phyloP scores from a whole-genome alignment of 1,140 invertebrate genomes.

The Agraylea sexmaculata region DNA sequence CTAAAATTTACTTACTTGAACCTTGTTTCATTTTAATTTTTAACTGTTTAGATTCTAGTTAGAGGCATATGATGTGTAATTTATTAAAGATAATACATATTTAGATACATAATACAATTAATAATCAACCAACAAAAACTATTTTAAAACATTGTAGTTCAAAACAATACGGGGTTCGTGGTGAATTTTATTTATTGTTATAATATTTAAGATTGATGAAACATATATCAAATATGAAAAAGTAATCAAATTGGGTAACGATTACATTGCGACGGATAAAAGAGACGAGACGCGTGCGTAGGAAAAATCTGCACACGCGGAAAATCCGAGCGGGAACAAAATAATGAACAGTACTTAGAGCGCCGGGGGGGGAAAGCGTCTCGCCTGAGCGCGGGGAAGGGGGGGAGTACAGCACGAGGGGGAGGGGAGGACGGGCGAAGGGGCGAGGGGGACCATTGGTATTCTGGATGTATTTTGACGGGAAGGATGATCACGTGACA shows the following conservation, averaged over 20 bases:
- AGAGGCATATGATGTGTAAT: too few species aligned
- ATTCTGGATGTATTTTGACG: constrained; percentile 64
- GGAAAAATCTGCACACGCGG: too few species aligned
- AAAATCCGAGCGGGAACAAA: too few species aligned
- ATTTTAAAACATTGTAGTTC: too few species aligned
- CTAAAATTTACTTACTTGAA: constrained; percentile 13
- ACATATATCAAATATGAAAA: not conserved
- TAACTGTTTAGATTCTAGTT: too few species aligned
- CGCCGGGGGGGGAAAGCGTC: not conserved
- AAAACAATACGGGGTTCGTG: too few species aligned
- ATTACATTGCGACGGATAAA: too few species aligned
- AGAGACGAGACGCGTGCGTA: too few species aligned
- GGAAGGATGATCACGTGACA: constrained; percentile 56
- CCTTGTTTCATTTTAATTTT: constrained; percentile 10
- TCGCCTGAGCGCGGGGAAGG: constrained; percentile 19
- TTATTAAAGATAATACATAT: too few species aligned
- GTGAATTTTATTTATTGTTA: not conserved
- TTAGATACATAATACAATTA: too few species aligned
- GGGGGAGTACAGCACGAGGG: constrained; percentile 24
- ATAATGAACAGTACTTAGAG: too few species aligned
- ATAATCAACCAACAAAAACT: too few species aligned
- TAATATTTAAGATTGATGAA: not conserved
- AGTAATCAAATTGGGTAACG: not conserved
- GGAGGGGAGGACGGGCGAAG: constrained; percentile 18
- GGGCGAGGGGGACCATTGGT: constrained; percentile 24